Evolutionary conservation across 2,888 invertebrate genomes (phyloP).

Genomic region (Bellardia bayeri): DNA sequence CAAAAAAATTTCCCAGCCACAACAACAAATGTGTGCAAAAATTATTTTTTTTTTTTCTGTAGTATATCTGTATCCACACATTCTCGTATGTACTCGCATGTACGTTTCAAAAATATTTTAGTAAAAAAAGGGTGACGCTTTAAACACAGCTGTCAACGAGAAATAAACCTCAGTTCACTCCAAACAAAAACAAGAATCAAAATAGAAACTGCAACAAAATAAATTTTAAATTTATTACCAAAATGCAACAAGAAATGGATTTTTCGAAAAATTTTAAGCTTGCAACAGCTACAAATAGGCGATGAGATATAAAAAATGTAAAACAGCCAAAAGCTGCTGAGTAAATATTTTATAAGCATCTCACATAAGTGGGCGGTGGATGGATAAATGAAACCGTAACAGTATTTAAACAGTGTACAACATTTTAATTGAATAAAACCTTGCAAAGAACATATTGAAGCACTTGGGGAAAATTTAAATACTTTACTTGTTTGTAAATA

Average conservation of each 20-base stretch:
- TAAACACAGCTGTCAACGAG: constrained; percentile 4
- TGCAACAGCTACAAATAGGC: neutral
- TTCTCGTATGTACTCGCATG: too few relatives aligned
- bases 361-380: neutral
- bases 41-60: constrained; percentile 21
- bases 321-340: neutral
- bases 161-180: constrained; percentile 32
- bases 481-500: constrained; percentile 2
- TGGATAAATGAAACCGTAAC: neutral
- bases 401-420: neutral
- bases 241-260: neutral
- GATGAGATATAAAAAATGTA: neutral
- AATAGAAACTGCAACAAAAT: neutral
- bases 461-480: neutral
- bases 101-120: constrained; percentile 10
- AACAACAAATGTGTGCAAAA: neutral
- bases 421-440: constrained; percentile 1
- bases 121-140: neutral
- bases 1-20: neutral
- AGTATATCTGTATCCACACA: neutral
- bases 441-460: neutral
- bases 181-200: neutral
- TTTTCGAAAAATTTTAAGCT: neutral
- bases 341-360: constrained; percentile 11
- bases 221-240: neutral